Base-by-base conservation (phyloP, 2,888 invertebrate species). In the Aplocera efformata region DNA sequence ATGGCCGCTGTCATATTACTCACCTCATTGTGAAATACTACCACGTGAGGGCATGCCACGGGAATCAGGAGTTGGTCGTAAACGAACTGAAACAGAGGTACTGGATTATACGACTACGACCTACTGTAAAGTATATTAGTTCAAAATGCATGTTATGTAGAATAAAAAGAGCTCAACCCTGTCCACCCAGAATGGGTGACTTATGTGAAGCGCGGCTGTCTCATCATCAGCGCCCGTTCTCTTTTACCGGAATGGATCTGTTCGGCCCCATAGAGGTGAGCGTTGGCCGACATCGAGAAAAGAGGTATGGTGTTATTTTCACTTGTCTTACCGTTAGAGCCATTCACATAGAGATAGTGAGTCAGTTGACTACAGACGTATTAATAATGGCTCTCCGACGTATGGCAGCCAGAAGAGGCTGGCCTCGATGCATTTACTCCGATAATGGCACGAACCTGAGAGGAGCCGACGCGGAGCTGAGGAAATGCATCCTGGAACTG, bases 181-280 rank as follows among this genome's bases (percentile, higher is more conserved):
- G n/a, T n/a, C n/a, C n/a, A n/a, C n/a, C n/a, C n/a, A n/a, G n/a
- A n/a, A n/a, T n/a, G n/a, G n/a, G 54, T 8, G 56, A 60, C 32
- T 42, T 60, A 41, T 59, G 58, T 22, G 26, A 10, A 2, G 51
- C 50, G 0, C 32, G 59, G 0, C 1, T 61, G 32, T 51, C 53
- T 0, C 55, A 54, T 28, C 43, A 56, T 32, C 48, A 54, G 9
- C 37, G 50, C 0, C 51, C 56, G 0, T 62, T 62, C 23, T 41
- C 52, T 0, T 25, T 32, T 20, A 49, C 53, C 20, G 59, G 61
- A 0, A 2, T 56, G 0, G 58, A 61, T 11, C 22, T 56, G 0
- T 59, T 61, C 25, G 58, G 61, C 1, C 55, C 53, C 0, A 48
- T 53, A 42, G 48, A 56, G 3, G 51, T 57, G 0, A 42, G 49